Conservation (phyloP, 2,888 invertebrate species). For the Tetranychus truncatus region DNA sequence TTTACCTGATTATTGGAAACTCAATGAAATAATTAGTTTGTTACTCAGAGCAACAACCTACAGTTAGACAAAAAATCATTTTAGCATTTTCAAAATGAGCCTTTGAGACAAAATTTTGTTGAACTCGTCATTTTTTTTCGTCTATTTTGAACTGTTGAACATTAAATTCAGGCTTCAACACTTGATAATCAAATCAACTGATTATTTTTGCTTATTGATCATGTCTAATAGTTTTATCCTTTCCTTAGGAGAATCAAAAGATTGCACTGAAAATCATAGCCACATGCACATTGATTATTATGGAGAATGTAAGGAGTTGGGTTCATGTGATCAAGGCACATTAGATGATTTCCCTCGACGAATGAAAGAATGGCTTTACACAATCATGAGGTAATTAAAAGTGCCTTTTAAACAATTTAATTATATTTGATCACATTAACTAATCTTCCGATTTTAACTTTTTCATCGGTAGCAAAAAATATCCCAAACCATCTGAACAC, state of each 20-base stretch:
- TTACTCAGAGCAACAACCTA: too few species aligned
- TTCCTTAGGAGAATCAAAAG: conserved; percentile 12
- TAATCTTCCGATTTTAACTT: not conserved
- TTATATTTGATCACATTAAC: not conserved
- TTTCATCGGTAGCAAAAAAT: not conserved
- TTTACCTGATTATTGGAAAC: too few species aligned
- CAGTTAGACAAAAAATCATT: too few species aligned
- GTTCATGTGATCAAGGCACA: conserved; percentile 54
- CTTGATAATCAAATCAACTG: not conserved
- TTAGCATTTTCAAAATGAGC: too few species aligned
- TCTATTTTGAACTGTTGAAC: too few species aligned
- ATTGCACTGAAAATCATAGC: conserved; percentile 19
- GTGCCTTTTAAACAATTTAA: too few species aligned
- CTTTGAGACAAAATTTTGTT: too few species aligned
- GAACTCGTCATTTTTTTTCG: too few species aligned
- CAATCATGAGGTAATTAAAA: conserved; percentile 50
- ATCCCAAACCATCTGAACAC: not conserved
- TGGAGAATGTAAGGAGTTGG: conserved; percentile 27
- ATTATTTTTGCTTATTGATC: not conserved
- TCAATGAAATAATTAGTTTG: too few species aligned
- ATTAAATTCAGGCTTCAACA: too few species aligned
- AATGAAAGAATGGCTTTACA: conserved; percentile 96
- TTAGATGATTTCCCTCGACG: conserved; percentile 84
- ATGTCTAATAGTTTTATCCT: too few species aligned
- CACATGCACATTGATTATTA: conserved; percentile 22